A percentile compares a stretch with the other conserved stretches of the same genome.
Conservation (phyloP, 2,888 invertebrate genomes). For the Caenorhabditis sp. region DNA sequence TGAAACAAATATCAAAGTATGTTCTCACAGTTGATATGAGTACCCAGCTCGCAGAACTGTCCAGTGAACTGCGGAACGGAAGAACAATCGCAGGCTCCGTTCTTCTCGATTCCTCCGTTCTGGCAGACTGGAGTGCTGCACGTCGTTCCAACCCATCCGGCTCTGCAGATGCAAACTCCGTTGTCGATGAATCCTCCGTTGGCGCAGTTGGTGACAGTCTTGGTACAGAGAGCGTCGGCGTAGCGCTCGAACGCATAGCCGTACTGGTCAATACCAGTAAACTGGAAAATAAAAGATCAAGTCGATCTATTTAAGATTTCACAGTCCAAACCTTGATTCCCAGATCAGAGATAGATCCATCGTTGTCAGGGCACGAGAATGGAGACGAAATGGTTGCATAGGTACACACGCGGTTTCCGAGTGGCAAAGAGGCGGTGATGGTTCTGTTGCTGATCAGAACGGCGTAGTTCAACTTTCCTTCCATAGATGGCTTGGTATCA, state of each 20-base stretch:
- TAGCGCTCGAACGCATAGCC: conserved; percentile 74
- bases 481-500: conserved; percentile 61
- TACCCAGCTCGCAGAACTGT: conserved; percentile 67
- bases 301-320: not conserved
- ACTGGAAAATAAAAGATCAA: conserved; percentile 50
- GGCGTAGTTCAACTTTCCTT: conserved; percentile 71
- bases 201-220: conserved; percentile 55
- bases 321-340: conserved; percentile 55
- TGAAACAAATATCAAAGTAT: no score
- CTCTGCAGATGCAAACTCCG: conserved; percentile 70
- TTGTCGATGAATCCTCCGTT: conserved; percentile 69
- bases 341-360: conserved; percentile 53
- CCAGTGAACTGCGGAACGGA: conserved; percentile 66
- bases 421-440: conserved; percentile 54
- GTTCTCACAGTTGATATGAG: no score
- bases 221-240: conserved; percentile 63
- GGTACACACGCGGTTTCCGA: conserved; percentile 54
- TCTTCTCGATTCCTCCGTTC: conserved; percentile 65
- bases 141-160: conserved; percentile 62
- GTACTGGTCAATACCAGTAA: conserved; percentile 73
- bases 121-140: conserved; percentile 68
- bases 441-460: conserved; percentile 60
- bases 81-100: conserved; percentile 55
- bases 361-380: conserved; percentile 64
- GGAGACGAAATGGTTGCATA: conserved; percentile 63